Base-by-base conservation (phyloP, 2,888 invertebrate species). In the Caenorhabditis sp. region DNA sequence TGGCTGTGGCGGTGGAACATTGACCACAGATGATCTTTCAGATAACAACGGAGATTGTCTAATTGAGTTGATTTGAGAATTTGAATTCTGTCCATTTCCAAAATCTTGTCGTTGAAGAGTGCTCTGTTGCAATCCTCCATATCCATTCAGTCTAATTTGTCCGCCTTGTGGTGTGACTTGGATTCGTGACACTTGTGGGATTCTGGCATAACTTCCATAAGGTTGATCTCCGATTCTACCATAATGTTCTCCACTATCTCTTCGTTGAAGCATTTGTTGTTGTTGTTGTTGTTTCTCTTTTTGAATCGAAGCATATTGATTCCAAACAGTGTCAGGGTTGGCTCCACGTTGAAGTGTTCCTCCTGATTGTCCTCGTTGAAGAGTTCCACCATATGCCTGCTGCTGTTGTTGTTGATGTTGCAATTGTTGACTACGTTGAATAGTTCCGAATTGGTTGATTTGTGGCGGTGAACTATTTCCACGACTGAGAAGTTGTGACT, bases 291-390 rank as follows among this genome's bases (percentile, higher is more conserved):
- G 66, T 63, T 73, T 74, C 59, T 69, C 66, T 60, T 81, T 81
- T 57, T 81, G 81, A 62, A 81, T 81, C 23, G 79, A 77, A 14
- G 81, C 70, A 59, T 81, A 81, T 56, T 72, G 81, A 67, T 73
- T 81, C 79, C 63, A 75, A 68, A 64, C 68, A 54, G 64, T 72
- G 21, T 72, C 72, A 59, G 64, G 64, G 31, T 14, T 50, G 49
- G 59, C 38, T 58, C 63, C 58, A 26, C 77, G 54, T 60, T 76
- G 77, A 17, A 75, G 69, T 57, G 76, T 75, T 56, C 68, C 75
- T 43, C 63, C 67, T 43, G 63, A 60, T 43, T 76, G 75, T 0
- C 64, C 69, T 1, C 77, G 58, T 68, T 77, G 75, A 0, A 79
- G 58, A 17, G 79, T 79, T 14, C 71, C 68, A 23, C 59, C 59